Evolutionary conservation across 2,113 vertebrate genomes (phyloP).

Genomic region (Rhinopithecus roxellana): DNA sequence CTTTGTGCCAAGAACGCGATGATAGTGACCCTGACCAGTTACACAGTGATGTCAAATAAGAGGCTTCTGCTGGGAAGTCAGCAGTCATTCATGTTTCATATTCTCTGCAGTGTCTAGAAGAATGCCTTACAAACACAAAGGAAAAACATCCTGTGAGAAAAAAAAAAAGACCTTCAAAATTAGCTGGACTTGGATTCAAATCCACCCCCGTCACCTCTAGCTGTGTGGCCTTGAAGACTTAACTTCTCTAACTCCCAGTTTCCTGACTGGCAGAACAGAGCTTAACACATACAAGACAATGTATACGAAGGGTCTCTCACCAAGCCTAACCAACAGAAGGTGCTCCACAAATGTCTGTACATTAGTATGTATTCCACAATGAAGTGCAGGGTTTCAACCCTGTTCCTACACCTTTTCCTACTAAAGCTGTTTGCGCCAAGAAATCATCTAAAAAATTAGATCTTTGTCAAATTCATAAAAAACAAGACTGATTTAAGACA

Average conservation of each 20-base stretch:
- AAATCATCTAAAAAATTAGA: neutral
- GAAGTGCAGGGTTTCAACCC: neutral
- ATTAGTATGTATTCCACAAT: neutral
- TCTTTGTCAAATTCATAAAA: constrained; percentile 1
- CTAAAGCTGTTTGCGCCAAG: neutral
- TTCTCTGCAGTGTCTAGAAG: neutral
- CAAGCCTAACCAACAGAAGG: neutral
- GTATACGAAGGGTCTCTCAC: neutral
- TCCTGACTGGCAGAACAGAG: neutral
- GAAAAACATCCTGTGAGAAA: neutral
- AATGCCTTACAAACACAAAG: neutral
- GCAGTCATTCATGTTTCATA: neutral
- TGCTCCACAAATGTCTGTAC: neutral
- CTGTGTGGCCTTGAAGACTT: neutral
- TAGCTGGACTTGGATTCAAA: neutral
- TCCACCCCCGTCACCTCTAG: neutral
- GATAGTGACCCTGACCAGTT: neutral
- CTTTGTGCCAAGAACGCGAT: neutral
- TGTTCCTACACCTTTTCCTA: neutral
- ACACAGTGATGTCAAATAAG: neutral
- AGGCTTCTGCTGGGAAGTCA: neutral
- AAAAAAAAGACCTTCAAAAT: neutral
- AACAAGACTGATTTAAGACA: constrained; percentile 33
- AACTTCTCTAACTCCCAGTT: neutral
- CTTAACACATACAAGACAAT: neutral